Evolutionary conservation across 2,113 vertebrate genomes (phyloP), one percentile per base, ranked within the genome.

Genomic region (Chloroceryle aenea): DNA sequence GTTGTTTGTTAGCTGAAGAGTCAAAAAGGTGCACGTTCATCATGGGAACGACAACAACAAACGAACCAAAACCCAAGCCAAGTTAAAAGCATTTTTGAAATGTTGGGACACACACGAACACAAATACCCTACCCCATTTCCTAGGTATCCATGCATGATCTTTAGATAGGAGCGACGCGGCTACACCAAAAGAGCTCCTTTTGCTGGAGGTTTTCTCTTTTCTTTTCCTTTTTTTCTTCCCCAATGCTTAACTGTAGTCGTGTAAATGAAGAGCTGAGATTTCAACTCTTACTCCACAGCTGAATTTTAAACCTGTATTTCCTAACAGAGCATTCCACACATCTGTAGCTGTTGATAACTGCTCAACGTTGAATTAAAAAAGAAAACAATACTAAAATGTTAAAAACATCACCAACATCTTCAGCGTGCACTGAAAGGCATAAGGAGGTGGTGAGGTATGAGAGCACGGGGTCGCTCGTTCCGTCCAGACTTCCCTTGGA

Each of bases 41-140:
- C 87, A 10, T 79, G 4, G 34, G 6, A 50, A 93, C 71, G 23
- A 92, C 80, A 68, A 9, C 25, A 36, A 13, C 6, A 20, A 64
- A 29, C 5, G 6, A 16, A 23, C 4, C 11, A 67, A n/a, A 67
- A 20, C 8, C 16, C 38, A 20, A 23, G 10, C 38, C 74, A 19
- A 94, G 63, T 81, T 34, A 48, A 79, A 95, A 96, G 94, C 78
- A 6, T 67, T 87, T 76, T 73, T 97, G 97, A 97, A 96, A 96
- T 96, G 95, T 42, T 64, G 90, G 95, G 96, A 97, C 95, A 93
- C 93, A 91, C 96, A 94, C 74, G 29, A 87, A 92, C 63, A 90
- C 87, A 88, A 96, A 93, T 29, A 72, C 81, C 94, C 96, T 75
- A 19, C 47, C 16, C 25, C 1, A 48, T 59, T 66, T 47, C 3